A percentile compares a stretch with the other conserved stretches of the same genome.
These are phyloP conservation scores for Indri indri DNA, from an alignment of 2,113 vertebrate species.

Conservation along the genomic window DNA sequence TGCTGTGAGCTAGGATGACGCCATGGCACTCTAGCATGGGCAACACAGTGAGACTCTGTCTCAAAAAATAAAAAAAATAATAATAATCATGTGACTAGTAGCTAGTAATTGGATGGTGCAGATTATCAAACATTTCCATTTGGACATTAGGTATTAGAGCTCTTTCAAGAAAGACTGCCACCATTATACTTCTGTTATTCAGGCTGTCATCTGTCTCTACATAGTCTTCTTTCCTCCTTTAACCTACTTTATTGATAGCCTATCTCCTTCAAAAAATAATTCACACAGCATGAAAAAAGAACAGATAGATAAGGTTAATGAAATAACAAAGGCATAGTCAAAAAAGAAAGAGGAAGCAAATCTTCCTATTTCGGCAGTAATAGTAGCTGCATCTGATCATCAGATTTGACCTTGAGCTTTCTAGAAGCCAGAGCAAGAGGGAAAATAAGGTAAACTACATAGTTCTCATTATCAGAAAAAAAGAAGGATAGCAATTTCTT, in stretches of 20 bases:
- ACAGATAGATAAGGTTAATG: background rate
- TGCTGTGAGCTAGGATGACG: background rate
- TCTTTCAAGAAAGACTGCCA: background rate
- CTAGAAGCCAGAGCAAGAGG: background rate
- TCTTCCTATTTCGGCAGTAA: conserved; percentile 21
- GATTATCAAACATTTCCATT: background rate
- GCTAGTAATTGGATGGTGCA: background rate
- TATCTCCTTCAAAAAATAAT: conserved; percentile 37
- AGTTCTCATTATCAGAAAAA: conserved; percentile 14
- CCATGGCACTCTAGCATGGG: background rate
- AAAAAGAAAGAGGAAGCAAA: background rate
- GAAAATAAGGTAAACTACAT: background rate
- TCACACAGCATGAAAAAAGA: background rate
- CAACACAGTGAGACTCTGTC: background rate
- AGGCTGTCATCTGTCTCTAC: background rate
- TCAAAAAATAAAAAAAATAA: background rate
- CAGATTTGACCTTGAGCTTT: background rate
- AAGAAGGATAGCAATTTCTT: background rate
- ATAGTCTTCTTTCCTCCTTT: background rate
- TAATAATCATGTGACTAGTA: background rate
- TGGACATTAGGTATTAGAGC: background rate
- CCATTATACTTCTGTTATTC: background rate
- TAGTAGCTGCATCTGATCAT: background rate
- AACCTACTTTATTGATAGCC: background rate
- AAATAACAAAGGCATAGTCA: conserved; percentile 33